These are phyloP conservation scores for Lampris megalopsis DNA, from an alignment of 2,113 vertebrate species.

Conservation along the genomic window DNA sequence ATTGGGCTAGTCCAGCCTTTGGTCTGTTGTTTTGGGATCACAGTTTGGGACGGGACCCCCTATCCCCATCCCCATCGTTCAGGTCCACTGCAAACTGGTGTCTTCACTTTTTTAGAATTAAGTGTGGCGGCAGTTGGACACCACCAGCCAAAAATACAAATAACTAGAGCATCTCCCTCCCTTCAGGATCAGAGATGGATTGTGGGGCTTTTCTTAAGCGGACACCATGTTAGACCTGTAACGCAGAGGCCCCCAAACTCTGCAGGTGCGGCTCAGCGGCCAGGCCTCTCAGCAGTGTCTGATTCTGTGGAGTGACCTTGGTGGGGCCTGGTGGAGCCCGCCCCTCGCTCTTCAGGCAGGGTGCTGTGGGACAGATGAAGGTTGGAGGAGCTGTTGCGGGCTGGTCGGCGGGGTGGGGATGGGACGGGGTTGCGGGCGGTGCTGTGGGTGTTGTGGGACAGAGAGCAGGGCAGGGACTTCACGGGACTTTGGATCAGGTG, in stretches of 20 bases:
- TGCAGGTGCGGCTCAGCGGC: slow-evolving; percentile 6
- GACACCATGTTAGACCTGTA: slow-evolving; percentile 1
- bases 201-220: not conserved
- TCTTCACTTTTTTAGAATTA: slow-evolving; percentile 22
- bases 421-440: not conserved
- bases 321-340: not conserved
- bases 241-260: not conserved
- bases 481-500: slow-evolving; percentile 40
- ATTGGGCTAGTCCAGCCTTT: not conserved
- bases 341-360: slow-evolving; percentile 5
- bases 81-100: slow-evolving; percentile 10
- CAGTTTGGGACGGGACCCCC: not conserved
- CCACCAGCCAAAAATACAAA: slow-evolving; percentile 15
- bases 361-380: slow-evolving; percentile 15
- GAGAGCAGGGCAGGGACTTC: slow-evolving; percentile 15
- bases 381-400: not conserved
- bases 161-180: not conserved
- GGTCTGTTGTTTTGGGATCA: slow-evolving; percentile 42
- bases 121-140: slow-evolving; percentile 1
- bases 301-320: slow-evolving; percentile 24
- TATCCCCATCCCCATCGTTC: not conserved
- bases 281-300: slow-evolving; percentile 19
- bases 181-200: not conserved
- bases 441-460: not conserved
- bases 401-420: not conserved